Evolutionary conservation across 2,888 invertebrate species (phyloP), one percentile per base, ranked within the genome.

Genomic region (Pachydiplax longipennis): DNA sequence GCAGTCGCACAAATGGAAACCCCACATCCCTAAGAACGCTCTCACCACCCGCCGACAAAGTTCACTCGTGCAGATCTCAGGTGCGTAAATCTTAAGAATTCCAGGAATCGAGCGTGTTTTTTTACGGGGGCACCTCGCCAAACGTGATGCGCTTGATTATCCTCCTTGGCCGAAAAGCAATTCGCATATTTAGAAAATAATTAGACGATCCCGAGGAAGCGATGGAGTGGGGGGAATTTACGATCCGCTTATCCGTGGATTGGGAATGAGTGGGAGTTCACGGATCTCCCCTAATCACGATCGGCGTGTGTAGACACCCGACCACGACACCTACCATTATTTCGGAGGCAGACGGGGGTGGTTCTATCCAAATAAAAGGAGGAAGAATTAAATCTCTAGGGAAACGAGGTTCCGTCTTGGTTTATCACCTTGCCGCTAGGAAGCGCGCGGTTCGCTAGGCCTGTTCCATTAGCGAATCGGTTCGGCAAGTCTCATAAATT

Each of bases 201-300:
- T 22, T 37, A 44, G 81, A 81, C 40, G 81, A 81, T 40, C n/a
- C 40, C 40, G n/a, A 44, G 15, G 18, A n/a, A 8, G 4, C 18
- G 15, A 18, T 6, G 37, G 81, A 37, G 35, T 37, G 80, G 80
- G 80, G n/a, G 81, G 35, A 61, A 87, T 87, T 87, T 40, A 65
- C 87, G 87, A 87, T 58, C 35, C 87, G 12, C 40, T 65, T 61
- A 13, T 35, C 22, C 61, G 44, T 35, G 58, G 22, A n/a, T n/a
- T n/a, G n/a, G n/a, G n/a, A n/a, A n/a, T n/a, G 31, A 37, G 18
- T 31, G 0, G 87, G 37, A 65, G 53, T 87, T 87, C 87, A 87
- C 87, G 87, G 87, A 87, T 61, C 15, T 87, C n/a, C 87, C n/a
- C 65, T 87, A 87, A 87, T 87, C 87, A 87, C 87, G 87, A 87